Evolutionary conservation across 2,888 invertebrate species (phyloP), one percentile per base, ranked within the genome.

Genomic region (Conomelus anceps): DNA sequence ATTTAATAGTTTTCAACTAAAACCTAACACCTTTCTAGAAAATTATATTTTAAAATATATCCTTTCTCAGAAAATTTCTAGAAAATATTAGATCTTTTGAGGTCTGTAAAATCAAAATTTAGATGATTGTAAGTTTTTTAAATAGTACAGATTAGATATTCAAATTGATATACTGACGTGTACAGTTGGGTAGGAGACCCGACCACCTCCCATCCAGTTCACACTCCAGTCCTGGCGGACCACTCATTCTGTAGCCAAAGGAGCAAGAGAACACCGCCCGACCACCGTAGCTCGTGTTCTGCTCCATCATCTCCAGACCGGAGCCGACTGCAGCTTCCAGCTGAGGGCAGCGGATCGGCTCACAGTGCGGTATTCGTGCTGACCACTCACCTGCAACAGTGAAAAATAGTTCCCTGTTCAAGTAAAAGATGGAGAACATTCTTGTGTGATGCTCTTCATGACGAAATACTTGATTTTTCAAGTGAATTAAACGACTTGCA

Each of bases 281-380:
- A 9, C 97, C 97, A 89, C 97, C 97, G 92, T 96, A 96, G 91
- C 96, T 97, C 90, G 97, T 96, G 93, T 97, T 97, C 93, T 97
- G 95, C 92, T 97, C 97, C 90, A 96, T 95, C 91, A 97, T 94
- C 92, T 95, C 96, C 87, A 98, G 94, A 92, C 96, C 96, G 0
- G 96, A 95, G 91, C 96, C 96, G 86, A 95, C 94, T 7, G 96
- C 93, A 89, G 95, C 95, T 90, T 97, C 93, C 88, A 95, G 94
- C 88, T 95, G 94, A 0, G 97, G 96, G 93, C 98, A 98, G 91
- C 96, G 95, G n/a, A 97, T 96, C 91, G 96, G 95, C 92, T 95
- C 95, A 93, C 97, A 97, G 85, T 94, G 94, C 17, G 97, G 97
- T 90, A 96, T 94, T 22, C 95, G 94, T 13, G 96, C 94, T 88